Base-by-base conservation (phyloP, 2,113 vertebrate genomes). In the Ciconia maguari region DNA sequence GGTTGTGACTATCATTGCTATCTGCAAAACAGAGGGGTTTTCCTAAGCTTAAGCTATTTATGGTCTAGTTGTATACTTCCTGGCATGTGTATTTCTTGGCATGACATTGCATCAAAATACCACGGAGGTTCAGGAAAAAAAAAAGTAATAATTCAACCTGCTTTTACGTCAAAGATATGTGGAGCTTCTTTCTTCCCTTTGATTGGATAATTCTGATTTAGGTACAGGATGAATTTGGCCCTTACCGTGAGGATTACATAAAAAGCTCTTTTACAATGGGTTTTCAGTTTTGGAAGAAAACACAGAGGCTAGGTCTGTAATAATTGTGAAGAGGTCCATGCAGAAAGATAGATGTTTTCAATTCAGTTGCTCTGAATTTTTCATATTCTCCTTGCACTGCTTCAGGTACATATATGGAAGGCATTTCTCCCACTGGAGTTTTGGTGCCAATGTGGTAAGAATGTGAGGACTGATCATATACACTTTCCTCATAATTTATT, bases 361-460 rank as follows among this genome's bases (percentile, higher is more conserved):
- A 70, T 95, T 91, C 81, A 58, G 16, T 26, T 83, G 66, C 54
- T 78, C 84, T 97, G 91, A 96, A 95, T 96, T 93, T 92, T 94
- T 95, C 71, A 90, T 85, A 52, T 55, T 83, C 46, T 94, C 66
- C 54, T 71, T 72, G 30, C 20, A 7, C 29, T 57, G 70, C 46
- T 95, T 32, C 93, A 94, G 91, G 96, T 95, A 69, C 18, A 5
- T 27, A 20, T 18, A 25, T 70, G 64, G 70, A 60, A 91, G 57
- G 42, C 66, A 34, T 90, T 84, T 89, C 60, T 87, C 74, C 83
- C 93, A 24, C 64, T 83, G 52, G 81, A 87, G 44, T 87, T 91
- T 94, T 96, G 94, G 88, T 88, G 82, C 82, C 89, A 69, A 4
- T 89, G 87, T 88, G 94, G 90, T 77, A 72, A 94, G 69, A 88